Percentiles rank a stretch among this genome's conserved stretches.
phyloP scores from a whole-genome alignment of 2,797 vertebrate genomes.

The Dromococcyx pavoninus region DNA sequence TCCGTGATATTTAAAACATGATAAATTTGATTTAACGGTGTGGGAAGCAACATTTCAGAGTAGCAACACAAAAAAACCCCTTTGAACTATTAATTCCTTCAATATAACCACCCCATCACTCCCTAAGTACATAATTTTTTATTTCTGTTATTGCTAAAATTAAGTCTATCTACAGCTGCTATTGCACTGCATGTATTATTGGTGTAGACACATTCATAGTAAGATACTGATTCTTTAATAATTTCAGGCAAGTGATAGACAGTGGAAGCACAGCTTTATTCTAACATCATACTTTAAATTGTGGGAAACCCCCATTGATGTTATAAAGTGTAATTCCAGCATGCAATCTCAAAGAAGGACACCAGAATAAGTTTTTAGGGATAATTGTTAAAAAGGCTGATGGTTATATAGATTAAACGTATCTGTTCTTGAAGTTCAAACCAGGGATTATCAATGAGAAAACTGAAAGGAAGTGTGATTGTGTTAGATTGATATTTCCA shows the following conservation, averaged over 20 bases:
- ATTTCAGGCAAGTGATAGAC: neutral
- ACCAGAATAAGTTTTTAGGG: neutral
- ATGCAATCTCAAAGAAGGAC: neutral
- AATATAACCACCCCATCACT: neutral
- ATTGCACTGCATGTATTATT: fast-evolving
- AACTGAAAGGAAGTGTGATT: neutral
- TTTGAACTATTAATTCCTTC: neutral
- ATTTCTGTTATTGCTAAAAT: neutral
- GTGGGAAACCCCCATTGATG: neutral
- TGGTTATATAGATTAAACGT: too few relatives aligned
- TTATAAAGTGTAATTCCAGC: neutral
- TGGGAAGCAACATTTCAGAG: neutral
- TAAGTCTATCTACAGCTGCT: neutral
- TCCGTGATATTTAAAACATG: neutral
- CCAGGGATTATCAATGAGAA: neutral
- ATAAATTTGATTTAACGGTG: neutral
- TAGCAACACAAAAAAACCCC: neutral
- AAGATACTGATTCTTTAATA: neutral
- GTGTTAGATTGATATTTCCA: neutral
- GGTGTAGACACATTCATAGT: neutral
- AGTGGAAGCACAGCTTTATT: neutral
- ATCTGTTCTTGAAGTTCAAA: neutral
- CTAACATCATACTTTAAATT: neutral
- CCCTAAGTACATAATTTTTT: neutral
- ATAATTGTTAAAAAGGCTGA: neutral